A percentile compares a stretch with the other conserved stretches of the same genome.
phyloP scores from a whole-genome alignment of 1,140 invertebrate species.

The Caerostris darwini region DNA sequence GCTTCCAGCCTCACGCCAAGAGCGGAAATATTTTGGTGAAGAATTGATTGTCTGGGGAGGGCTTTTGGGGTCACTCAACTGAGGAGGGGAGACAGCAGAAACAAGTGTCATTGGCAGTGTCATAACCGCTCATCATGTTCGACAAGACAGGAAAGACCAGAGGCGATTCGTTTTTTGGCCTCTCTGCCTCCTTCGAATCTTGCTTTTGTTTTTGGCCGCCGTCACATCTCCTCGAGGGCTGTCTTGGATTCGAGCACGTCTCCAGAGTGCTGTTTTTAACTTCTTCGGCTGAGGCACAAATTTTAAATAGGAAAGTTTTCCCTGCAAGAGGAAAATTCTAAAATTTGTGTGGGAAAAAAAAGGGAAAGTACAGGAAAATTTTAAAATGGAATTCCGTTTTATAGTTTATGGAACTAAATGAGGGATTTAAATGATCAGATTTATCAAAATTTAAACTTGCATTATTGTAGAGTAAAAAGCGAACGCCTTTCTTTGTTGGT shows the following conservation, averaged over 20 bases:
- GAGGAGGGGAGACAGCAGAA: slow-evolving; percentile 15
- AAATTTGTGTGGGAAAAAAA: too few relatives aligned
- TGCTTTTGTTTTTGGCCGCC: neutral
- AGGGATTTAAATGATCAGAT: too few relatives aligned
- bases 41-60: neutral
- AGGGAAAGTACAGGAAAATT: too few relatives aligned
- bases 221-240: neutral
- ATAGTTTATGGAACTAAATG: too few relatives aligned
- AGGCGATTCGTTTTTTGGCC: neutral
- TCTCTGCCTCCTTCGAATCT: neutral
- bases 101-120: slow-evolving; percentile 59
- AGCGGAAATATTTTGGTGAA: neutral
- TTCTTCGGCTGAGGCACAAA: neutral
- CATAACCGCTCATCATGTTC: slow-evolving; percentile 59
- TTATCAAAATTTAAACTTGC: too few relatives aligned
- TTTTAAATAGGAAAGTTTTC: neutral
- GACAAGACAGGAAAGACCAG: slow-evolving; percentile 49
- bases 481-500: too few relatives aligned
- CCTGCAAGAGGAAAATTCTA: too few relatives aligned
- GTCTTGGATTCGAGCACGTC: neutral
- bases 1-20: neutral
- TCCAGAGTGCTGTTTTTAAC: neutral
- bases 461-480: too few relatives aligned
- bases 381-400: too few relatives aligned
- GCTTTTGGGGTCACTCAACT: slow-evolving; percentile 53